Evolutionary conservation across 1,140 invertebrate genomes (phyloP).

Genomic region (Metopolophium dirhodum): DNA sequence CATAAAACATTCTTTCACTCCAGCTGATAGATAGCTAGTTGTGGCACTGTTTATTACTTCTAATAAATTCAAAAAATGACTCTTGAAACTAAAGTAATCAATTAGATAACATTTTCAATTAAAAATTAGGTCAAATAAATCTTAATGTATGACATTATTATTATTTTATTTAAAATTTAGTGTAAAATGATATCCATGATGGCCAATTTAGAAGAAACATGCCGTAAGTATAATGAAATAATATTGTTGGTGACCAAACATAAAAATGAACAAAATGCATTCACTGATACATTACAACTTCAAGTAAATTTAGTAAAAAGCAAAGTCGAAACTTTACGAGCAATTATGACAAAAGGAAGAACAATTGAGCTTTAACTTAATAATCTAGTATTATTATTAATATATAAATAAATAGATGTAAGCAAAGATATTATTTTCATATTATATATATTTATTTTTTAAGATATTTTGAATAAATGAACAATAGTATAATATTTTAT

Average conservation of each 20-base stretch:
- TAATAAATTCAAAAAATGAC: neutral
- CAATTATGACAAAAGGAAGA: constrained; percentile 44
- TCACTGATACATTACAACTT: constrained; percentile 45
- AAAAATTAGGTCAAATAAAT: neutral
- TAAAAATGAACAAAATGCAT: constrained; percentile 41
- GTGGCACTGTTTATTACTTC: neutral
- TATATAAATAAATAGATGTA: neutral
- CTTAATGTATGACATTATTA: neutral
- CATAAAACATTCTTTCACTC: neutral
- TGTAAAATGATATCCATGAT: constrained; percentile 32
- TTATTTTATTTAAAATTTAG: constrained; percentile 42
- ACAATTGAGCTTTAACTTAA: constrained; percentile 33
- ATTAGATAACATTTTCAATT: neutral
- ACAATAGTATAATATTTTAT: neutral
- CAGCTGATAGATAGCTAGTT: neutral
- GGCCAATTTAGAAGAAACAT: neutral
- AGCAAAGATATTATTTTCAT: neutral
- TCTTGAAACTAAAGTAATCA: neutral
- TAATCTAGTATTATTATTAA: neutral
- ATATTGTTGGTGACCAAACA: neutral
- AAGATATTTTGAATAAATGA: neutral
- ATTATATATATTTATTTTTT: neutral
- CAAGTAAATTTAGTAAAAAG: constrained; percentile 43
- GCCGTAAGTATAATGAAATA: constrained; percentile 35
- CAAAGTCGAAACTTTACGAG: constrained; percentile 45